Percentiles rank a stretch among this genome's conserved stretches.
These are phyloP conservation scores for Irena cyanogastra DNA, from an alignment of 2,113 vertebrate genomes.

Conservation along the genomic window DNA sequence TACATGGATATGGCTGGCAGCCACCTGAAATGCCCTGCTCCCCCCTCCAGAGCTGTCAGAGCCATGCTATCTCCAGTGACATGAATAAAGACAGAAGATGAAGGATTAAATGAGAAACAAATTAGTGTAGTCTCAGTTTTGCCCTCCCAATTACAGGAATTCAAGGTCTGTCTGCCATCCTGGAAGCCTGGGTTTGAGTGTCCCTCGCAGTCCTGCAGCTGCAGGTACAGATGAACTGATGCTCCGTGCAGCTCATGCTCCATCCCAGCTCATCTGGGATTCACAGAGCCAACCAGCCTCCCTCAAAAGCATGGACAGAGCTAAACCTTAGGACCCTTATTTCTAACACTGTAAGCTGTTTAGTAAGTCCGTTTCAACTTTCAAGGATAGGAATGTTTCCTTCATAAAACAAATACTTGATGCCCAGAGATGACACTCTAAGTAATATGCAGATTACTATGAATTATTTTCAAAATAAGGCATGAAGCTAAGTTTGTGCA, in stretches of 20 bases:
- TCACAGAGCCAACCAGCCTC: background rate
- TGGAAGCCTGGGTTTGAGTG: background rate
- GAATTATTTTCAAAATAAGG: background rate
- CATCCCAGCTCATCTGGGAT: background rate
- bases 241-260: background rate
- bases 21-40: background rate
- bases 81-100: background rate
- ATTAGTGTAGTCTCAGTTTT: background rate
- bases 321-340: background rate
- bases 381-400: background rate
- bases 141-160: background rate
- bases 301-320: background rate
- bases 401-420: background rate
- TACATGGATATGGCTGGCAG: background rate
- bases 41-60: background rate
- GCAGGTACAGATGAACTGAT: background rate
- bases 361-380: background rate
- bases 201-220: background rate
- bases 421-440: background rate
- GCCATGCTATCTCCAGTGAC: background rate
- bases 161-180: background rate
- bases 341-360: background rate
- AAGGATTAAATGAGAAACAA: constrained; percentile 9
- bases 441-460: background rate
- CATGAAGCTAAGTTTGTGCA: background rate